A percentile compares a stretch with the other conserved stretches of the same genome.
Evolutionary conservation across 2,888 invertebrate species (phyloP).

Genomic region (Phyllotreta striolata): DNA sequence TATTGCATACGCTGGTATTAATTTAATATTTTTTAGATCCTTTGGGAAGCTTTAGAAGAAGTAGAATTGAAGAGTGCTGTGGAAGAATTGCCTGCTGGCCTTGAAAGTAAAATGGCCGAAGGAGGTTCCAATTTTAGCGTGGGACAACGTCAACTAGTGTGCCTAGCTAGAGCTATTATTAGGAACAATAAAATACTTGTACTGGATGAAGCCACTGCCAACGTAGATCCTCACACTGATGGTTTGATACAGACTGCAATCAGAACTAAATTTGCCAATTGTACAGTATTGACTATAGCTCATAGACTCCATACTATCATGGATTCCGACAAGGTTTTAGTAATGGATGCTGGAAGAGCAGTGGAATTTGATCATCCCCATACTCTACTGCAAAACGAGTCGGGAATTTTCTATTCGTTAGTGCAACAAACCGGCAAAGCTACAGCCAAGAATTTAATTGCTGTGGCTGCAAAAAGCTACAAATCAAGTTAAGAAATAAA

Average conservation of each 20-base stretch:
- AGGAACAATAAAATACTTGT: slow-evolving; percentile 60
- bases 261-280: slow-evolving; percentile 75
- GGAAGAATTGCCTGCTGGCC: slow-evolving; percentile 62
- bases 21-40: slow-evolving; percentile 51
- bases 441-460: slow-evolving; percentile 48
- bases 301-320: slow-evolving; percentile 86
- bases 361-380: slow-evolving; percentile 82
- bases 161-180: slow-evolving; percentile 71
- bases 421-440: slow-evolving; percentile 72
- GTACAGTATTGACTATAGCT: slow-evolving; percentile 85
- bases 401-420: slow-evolving; percentile 58
- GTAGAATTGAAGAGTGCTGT: slow-evolving; percentile 73
- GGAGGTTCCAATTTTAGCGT: slow-evolving; percentile 65
- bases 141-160: slow-evolving; percentile 72
- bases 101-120: slow-evolving; percentile 78
- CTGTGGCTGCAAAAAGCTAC: slow-evolving; percentile 47
- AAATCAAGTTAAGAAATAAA: background rate
- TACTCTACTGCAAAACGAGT: slow-evolving; percentile 64
- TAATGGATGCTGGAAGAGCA: slow-evolving; percentile 79
- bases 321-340: slow-evolving; percentile 83
- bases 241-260: slow-evolving; percentile 80
- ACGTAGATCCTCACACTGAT: slow-evolving; percentile 82
- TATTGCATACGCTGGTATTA: background rate
- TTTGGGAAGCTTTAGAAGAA: slow-evolving; percentile 86
- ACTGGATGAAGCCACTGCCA: slow-evolving; percentile 79